phyloP scores from a whole-genome alignment of 35 echinoderm and acorn worm species.

The Acanthaster planci region DNA sequence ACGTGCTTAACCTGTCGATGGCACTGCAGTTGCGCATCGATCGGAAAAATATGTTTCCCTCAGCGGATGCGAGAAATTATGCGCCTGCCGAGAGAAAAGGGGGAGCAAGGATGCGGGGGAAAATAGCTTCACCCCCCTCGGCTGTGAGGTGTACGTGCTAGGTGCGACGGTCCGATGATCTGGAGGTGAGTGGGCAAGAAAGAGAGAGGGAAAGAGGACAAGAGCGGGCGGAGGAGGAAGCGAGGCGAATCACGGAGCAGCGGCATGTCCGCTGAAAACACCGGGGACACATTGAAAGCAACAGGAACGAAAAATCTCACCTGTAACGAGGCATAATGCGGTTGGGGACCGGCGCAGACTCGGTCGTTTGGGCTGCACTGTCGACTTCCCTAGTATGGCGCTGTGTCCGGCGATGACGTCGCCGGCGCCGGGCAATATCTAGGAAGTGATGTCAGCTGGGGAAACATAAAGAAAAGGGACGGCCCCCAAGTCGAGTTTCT shows the following conservation, averaged over 20 bases:
- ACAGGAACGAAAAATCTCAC: slow-evolving; percentile 5
- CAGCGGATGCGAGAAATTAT: slow-evolving; percentile 18
- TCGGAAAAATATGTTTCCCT: slow-evolving; percentile 21
- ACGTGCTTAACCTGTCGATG: slow-evolving; percentile 27
- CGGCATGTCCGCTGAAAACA: too few relatives aligned
- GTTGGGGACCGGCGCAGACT: neutral
- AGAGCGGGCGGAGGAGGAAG: neutral
- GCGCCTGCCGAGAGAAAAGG: slow-evolving; percentile 13
- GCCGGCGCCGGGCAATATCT: too few relatives aligned
- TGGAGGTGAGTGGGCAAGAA: neutral
- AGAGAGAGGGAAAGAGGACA: neutral
- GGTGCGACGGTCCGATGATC: slow-evolving; percentile 2
- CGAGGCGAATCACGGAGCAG: neutral
- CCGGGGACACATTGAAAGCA: too few relatives aligned
- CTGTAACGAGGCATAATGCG: slow-evolving; percentile 20
- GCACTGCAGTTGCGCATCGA: slow-evolving; percentile 10
- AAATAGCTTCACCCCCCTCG: neutral
- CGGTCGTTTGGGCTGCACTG: neutral
- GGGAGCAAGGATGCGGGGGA: neutral
- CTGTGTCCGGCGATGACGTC: too few relatives aligned
- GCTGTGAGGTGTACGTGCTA: slow-evolving; percentile 10
- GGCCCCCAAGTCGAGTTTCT: too few relatives aligned
- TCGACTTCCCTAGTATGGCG: neutral
- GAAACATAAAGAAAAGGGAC: too few relatives aligned
- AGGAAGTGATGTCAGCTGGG: too few relatives aligned